A percentile compares a stretch with the other conserved stretches of the same genome.
phyloP scores from a whole-genome alignment of 2,888 invertebrate species.

The Cheilosia scutellata region DNA sequence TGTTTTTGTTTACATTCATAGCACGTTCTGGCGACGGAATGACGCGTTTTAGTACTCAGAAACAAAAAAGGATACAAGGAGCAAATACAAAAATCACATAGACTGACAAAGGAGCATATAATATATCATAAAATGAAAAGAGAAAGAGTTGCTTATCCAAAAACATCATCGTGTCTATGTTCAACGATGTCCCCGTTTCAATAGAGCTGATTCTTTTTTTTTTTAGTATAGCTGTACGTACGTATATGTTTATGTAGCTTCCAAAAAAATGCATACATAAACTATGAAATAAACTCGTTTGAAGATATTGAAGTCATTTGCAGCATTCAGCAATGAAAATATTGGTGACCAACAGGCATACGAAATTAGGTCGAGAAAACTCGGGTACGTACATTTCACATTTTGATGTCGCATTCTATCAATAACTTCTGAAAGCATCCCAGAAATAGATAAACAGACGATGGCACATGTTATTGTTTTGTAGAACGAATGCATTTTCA shows the following conservation, averaged over 20 bases:
- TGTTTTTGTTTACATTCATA: constrained; percentile 73
- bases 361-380: neutral
- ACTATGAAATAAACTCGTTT: neutral
- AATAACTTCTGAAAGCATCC: too few relatives aligned
- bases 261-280: neutral
- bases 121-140: constrained; percentile 16
- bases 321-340: neutral
- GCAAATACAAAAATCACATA: constrained; percentile 48
- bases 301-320: neutral
- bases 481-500: too few relatives aligned
- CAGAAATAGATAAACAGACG: too few relatives aligned
- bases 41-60: constrained; percentile 61
- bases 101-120: constrained; percentile 53
- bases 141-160: constrained; percentile 27
- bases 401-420: too few relatives aligned
- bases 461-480: too few relatives aligned
- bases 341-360: neutral
- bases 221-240: neutral
- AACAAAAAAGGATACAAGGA: constrained; percentile 40
- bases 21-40: constrained; percentile 69
- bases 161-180: constrained; percentile 9
- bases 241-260: neutral
- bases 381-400: too few relatives aligned
- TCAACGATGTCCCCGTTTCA: neutral
- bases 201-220: neutral